Evolutionary conservation across 1,140 invertebrate genomes (phyloP), one percentile per base, ranked within the genome.

Genomic region (Radopholus similis): DNA sequence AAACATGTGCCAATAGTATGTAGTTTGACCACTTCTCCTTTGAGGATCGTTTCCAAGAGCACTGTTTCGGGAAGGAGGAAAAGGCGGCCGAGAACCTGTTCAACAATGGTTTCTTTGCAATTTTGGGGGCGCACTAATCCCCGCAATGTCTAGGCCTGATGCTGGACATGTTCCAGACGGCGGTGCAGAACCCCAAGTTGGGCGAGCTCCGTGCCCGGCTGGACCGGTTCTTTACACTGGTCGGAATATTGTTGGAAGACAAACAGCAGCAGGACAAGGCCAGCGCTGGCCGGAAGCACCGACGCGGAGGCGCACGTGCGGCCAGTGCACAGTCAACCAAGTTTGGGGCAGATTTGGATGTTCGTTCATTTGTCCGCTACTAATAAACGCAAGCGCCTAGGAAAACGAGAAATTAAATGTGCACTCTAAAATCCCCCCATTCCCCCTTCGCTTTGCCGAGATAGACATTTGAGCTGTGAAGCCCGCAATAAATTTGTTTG

Each of bases 51-150:
- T 30, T 64, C 15, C 63, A 49, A 30, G n/a, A 38, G 18, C 21
- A 64, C 42, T 64, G 63, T 65, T 11, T 64, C 4, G 57, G 13
- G 9, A 64, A 65, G 30, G 63, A 64, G 18, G 35, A 42, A 0
- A 26, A 64, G 15, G 23, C 34, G 15, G 63, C 28, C 5, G 63
- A 64, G 42, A 42, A 34, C 28, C 30, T 64, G 26, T 8, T 64
- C 9, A 57, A 54, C 38, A 64, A 63, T 40, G 37, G 21, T 11
- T 6, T 63, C 2, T 1, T 65, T 28, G n/a, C n/a, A n/a, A n/a
- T n/a, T n/a, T n/a, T n/a, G n/a, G n/a, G n/a, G n/a, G n/a, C n/a
- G n/a, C n/a, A n/a, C n/a, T n/a, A n/a, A n/a, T n/a, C n/a, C n/a
- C n/a, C n/a, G n/a, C n/a, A n/a, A n/a, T n/a, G n/a, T n/a, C n/a